A percentile compares a stretch with the other conserved stretches of the same genome.
These are phyloP conservation scores for Eupithecia tripunctaria DNA, from an alignment of 2,888 invertebrate species.

Conservation along the genomic window DNA sequence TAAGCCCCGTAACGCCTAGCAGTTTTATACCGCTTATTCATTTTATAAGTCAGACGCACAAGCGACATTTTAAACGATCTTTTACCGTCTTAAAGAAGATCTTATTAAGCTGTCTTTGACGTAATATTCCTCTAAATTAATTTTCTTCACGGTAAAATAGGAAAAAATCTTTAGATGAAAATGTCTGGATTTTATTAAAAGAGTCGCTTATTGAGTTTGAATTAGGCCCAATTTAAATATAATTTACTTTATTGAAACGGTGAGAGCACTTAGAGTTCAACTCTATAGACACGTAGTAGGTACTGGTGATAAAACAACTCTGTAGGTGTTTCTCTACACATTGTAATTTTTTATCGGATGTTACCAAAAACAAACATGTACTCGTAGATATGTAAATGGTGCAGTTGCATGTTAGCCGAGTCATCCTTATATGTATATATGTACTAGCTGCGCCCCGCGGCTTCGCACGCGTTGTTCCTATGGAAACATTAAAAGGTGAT, in stretches of 20 bases:
- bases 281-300: background rate
- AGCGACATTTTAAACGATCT: background rate
- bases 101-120: background rate
- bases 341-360: background rate
- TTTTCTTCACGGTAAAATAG: background rate
- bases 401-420: no score
- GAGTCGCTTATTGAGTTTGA: background rate
- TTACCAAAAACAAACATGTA: no score
- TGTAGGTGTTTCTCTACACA: background rate
- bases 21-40: background rate
- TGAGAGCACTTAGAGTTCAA: background rate
- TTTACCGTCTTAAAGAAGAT: background rate
- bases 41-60: background rate
- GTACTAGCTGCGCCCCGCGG: no score
- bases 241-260: background rate
- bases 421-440: no score
- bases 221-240: background rate
- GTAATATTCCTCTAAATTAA: constrained; percentile 2
- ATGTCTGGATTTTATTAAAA: background rate
- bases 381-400: no score
- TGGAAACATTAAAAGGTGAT: no score
- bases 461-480: no score
- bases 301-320: background rate
- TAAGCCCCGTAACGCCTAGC: no score
- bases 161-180: constrained; percentile 1